A percentile compares a stretch with the other conserved stretches of the same genome.
These are phyloP conservation scores for Poecilia latipinna DNA, from an alignment of 2,113 vertebrate species.

Conservation along the genomic window DNA sequence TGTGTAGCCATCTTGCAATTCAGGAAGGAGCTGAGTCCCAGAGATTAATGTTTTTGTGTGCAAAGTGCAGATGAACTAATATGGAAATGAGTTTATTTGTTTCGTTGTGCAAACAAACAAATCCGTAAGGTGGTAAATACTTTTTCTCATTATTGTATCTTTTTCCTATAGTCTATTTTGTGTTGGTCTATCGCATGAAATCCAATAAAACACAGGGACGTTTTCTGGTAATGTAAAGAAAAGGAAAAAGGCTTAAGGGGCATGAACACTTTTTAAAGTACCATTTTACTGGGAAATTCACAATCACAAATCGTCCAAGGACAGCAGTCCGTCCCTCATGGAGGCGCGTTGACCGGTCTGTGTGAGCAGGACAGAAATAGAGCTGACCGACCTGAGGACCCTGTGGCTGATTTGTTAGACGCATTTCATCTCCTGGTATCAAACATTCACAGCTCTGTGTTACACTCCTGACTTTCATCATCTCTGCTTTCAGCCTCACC, in stretches of 20 bases:
- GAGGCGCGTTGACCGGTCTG: too few species aligned
- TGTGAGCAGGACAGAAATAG: not conserved
- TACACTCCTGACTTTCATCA: conserved; percentile 19
- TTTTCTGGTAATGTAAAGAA: not conserved
- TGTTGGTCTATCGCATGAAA: not conserved
- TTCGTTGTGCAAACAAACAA: too few species aligned
- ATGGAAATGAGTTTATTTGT: too few species aligned
- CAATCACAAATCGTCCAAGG: not conserved
- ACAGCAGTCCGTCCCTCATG: too few species aligned
- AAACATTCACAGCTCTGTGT: conserved; percentile 11
- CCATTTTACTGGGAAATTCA: not conserved
- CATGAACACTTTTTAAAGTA: not conserved
- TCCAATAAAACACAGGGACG: not conserved
- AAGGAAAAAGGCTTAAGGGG: not conserved
- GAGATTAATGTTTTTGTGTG: too few species aligned
- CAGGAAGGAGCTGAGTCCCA: too few species aligned
- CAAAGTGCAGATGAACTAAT: too few species aligned
- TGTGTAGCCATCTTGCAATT: too few species aligned
- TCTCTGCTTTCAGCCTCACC: conserved; percentile 38
- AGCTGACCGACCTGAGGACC: conserved; percentile 8
- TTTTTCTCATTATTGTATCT: too few species aligned
- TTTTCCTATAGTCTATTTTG: too few species aligned
- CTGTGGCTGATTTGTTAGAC: conserved; percentile 3
- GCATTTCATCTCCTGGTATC: conserved; percentile 1
- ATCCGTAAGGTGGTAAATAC: too few species aligned